Conservation (phyloP, 2,113 vertebrate species). For the Phalacrocorax pelagicus region DNA sequence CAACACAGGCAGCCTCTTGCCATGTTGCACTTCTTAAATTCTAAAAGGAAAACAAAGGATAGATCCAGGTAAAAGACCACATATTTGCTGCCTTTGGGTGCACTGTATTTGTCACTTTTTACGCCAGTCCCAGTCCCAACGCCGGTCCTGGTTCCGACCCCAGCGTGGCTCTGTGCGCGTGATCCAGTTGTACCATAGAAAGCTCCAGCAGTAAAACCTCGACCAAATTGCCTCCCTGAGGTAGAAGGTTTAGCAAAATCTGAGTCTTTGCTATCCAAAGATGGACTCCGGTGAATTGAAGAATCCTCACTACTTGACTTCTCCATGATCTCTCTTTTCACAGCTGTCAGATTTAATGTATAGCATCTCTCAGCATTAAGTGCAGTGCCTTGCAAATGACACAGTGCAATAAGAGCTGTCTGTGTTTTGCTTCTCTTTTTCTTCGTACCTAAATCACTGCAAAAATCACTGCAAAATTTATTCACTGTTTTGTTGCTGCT, state of each 20-base stretch:
- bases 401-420: slow-evolving; percentile 5
- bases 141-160: slow-evolving; percentile 47
- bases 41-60: slow-evolving; percentile 99
- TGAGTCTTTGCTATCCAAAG: slow-evolving; percentile 94
- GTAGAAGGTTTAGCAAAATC: slow-evolving; percentile 91
- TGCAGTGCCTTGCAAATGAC: slow-evolving; percentile 35
- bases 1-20: slow-evolving; percentile 97
- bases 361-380: slow-evolving; percentile 83
- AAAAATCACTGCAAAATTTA: slow-evolving; percentile 52
- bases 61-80: slow-evolving; percentile 99
- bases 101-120: slow-evolving; percentile 84
- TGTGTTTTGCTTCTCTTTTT: slow-evolving; percentile 24
- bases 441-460: slow-evolving; percentile 1
- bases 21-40: slow-evolving; percentile 99
- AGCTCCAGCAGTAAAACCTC: slow-evolving; percentile 95
- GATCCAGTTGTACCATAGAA: slow-evolving; percentile 94
- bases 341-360: slow-evolving; percentile 65
- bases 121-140: slow-evolving; percentile 59
- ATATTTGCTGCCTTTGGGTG: slow-evolving; percentile 96
- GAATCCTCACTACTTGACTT: slow-evolving; percentile 99
- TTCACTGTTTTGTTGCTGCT: slow-evolving; percentile 48
- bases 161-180: slow-evolving; percentile 73
- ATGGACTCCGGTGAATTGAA: slow-evolving; percentile 96
- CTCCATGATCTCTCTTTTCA: slow-evolving; percentile 92
- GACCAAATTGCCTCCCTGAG: slow-evolving; percentile 89